Conservation (phyloP, 2,888 invertebrate species). For the Trichopoda pennipes region DNA sequence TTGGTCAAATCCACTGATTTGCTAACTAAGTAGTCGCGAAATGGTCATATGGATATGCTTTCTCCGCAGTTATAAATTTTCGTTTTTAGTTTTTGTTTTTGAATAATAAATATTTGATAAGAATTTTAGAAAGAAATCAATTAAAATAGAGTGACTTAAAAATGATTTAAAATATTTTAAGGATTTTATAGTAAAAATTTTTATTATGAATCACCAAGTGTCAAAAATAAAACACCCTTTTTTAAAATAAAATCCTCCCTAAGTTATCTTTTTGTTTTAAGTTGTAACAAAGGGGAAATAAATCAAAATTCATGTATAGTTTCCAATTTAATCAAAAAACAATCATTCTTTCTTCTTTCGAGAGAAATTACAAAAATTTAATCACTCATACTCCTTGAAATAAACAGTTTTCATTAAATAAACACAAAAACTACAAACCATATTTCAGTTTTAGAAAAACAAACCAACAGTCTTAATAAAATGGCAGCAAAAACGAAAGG, state of each 20-base stretch:
- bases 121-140: too few relatives aligned
- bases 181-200: too few relatives aligned
- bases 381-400: constrained; percentile 35
- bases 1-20: too few relatives aligned
- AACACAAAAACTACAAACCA: constrained; percentile 39
- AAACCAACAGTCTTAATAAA: not conserved
- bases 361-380: constrained; percentile 20
- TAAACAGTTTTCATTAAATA: constrained; percentile 54
- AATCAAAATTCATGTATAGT: constrained; percentile 11
- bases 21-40: too few relatives aligned
- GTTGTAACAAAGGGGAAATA: constrained; percentile 1
- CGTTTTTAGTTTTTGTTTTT: too few relatives aligned
- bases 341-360: not conserved
- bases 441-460: constrained; percentile 61
- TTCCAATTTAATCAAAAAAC: constrained; percentile 10
- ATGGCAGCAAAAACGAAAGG: not conserved
- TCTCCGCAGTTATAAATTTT: too few relatives aligned
- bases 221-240: not conserved
- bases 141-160: too few relatives aligned
- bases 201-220: too few relatives aligned
- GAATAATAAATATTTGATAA: too few relatives aligned
- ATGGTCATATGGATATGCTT: too few relatives aligned
- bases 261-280: not conserved
- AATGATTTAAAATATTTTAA: too few relatives aligned
- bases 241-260: constrained; percentile 1